Evolutionary conservation across 2,888 invertebrate species (phyloP), one percentile per base, ranked within the genome.

Genomic region (Chrysodeixis includens): DNA sequence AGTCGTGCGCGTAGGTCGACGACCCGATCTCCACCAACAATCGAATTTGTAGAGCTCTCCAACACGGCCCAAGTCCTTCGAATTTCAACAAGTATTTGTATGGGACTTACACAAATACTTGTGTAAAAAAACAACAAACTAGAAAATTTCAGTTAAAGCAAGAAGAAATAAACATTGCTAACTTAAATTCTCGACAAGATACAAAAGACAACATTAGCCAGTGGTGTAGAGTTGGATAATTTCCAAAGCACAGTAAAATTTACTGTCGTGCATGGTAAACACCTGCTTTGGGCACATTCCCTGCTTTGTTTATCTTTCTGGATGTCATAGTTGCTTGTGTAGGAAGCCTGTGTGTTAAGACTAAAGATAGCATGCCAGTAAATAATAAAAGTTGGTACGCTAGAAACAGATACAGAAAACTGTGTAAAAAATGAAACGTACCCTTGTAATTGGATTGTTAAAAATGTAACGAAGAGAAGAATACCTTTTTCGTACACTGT

Each of bases 11-110:
- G 84, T 86, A 89, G 87, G 88, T 91, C 91, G 81, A 86, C 85
- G 88, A 95, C 92, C 93, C 92, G 88, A 88, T 92, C 86, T 93
- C 57, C 93, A 92, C 92, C 91, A 91, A 89, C 90, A 89, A 90
- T 92, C 86, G 88, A 91, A 90, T 88, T 88, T 85, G 86, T 90
- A 85, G 85, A 87, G 88, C 88, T 88, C 87, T 83, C 81, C 74
- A 71, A 78, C 75, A 62, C 69, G 62, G 54, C 66, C 69, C 30
- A 46, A 59, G 63, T 66, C 66, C 71, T 76, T 49, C 79, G 81
- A 86, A 82, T 79, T 85, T 74, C 74, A 74, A 77, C 62, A 79
- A 70, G 77, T 88, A 90, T 91, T 91, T 90, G 90, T 90, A 89
- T 89, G 87, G 83, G 83, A 85, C 79, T 62, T 75, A 26, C 6